These are phyloP conservation scores for Raphicerus campestris DNA, from an alignment of 2,113 vertebrate species.

Conservation along the genomic window DNA sequence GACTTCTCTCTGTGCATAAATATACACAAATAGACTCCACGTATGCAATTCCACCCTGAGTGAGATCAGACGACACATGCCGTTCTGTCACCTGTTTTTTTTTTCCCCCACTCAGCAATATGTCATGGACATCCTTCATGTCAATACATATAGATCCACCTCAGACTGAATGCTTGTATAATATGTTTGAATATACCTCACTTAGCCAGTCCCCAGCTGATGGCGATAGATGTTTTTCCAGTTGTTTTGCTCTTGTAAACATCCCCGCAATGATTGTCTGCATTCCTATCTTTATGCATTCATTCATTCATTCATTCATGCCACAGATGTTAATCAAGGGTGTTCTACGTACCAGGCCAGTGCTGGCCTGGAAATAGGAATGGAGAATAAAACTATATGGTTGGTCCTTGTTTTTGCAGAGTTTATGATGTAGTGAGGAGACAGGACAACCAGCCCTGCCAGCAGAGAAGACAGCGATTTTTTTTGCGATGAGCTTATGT, in stretches of 20 bases:
- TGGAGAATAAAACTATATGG: neutral
- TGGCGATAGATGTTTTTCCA: neutral
- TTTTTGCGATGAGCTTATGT: neutral
- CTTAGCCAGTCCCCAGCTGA: neutral
- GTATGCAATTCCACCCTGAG: constrained; percentile 36
- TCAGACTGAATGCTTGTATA: neutral
- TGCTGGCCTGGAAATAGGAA: neutral
- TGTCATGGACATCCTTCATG: constrained; percentile 45
- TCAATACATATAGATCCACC: neutral
- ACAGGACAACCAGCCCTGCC: neutral
- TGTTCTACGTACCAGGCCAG: neutral
- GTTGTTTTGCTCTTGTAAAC: constrained; percentile 28
- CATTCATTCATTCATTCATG: neutral
- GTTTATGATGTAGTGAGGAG: neutral
- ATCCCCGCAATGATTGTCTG: neutral
- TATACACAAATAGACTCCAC: constrained; percentile 66
- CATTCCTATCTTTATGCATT: neutral
- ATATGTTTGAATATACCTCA: neutral
- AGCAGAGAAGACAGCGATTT: neutral
- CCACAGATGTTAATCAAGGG: neutral
- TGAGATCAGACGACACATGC: constrained; percentile 58
- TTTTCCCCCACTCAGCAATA: constrained; percentile 34
- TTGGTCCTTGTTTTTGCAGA: neutral
- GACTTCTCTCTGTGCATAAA: constrained; percentile 66
- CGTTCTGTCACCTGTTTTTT: constrained; percentile 65